Percentiles rank a stretch among this genome's conserved stretches.
Conservation (phyloP, 1,140 invertebrate genomes). For the Melitaea cinxia region DNA sequence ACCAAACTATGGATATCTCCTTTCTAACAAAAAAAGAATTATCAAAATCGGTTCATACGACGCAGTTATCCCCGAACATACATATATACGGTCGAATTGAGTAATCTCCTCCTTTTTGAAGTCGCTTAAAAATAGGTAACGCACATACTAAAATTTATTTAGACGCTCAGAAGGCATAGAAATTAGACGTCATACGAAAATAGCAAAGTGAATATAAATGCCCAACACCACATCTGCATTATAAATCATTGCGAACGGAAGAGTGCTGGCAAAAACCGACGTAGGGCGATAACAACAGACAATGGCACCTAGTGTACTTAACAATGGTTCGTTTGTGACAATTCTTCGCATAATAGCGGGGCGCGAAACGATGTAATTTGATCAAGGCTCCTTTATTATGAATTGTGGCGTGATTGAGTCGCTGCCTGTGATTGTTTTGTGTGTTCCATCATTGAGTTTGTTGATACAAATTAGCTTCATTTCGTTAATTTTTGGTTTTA, state of each 20-base stretch:
- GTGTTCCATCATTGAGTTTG: conserved; percentile 29
- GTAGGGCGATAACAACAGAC: conserved; percentile 73
- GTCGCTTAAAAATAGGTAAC: too few species aligned
- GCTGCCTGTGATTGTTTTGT: conserved; percentile 51
- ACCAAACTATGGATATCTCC: too few species aligned
- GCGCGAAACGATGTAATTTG: conserved; percentile 73
- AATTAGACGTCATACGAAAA: not conserved
- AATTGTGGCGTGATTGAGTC: conserved; percentile 74
- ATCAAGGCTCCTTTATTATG: conserved; percentile 73
- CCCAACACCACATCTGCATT: conserved; percentile 44
- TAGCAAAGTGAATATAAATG: not conserved
- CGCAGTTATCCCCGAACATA: too few species aligned
- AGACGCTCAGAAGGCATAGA: too few species aligned
- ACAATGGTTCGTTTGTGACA: conserved; percentile 80
- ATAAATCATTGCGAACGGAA: conserved; percentile 63
- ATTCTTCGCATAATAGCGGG: conserved; percentile 78
- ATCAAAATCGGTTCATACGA: too few species aligned
- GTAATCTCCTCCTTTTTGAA: too few species aligned
- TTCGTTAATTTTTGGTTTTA: not conserved
- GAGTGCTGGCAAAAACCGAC: conserved; percentile 75
- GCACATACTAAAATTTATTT: too few species aligned
- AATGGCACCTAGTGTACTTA: conserved; percentile 74
- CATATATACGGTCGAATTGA: too few species aligned
- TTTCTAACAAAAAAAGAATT: too few species aligned
- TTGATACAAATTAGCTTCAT: conserved; percentile 16